A percentile compares a stretch with the other conserved stretches of the same genome.
Conservation (phyloP, 2,797 vertebrate species). For the Natrix natrix region DNA sequence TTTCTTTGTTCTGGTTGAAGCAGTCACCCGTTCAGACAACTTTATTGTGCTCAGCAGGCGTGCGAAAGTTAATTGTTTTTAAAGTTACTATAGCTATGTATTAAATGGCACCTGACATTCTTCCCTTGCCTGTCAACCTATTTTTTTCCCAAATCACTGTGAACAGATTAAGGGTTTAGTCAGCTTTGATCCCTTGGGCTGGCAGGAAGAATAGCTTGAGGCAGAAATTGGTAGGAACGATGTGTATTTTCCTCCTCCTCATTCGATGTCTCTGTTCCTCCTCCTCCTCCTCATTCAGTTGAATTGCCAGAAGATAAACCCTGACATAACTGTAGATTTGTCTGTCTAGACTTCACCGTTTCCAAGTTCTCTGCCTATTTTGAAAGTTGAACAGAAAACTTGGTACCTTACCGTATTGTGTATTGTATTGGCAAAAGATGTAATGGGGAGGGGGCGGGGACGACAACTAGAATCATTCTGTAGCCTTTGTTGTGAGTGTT, state of each 20-base stretch:
- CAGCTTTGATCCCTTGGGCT: background rate
- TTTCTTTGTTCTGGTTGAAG: constrained; percentile 19
- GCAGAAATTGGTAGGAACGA: background rate
- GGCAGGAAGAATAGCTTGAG: background rate
- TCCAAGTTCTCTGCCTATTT: constrained; percentile 27
- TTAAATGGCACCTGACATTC: background rate
- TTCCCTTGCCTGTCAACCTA: background rate
- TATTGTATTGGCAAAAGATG: constrained; percentile 9
- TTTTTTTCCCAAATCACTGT: background rate
- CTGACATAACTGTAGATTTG: constrained; percentile 17
- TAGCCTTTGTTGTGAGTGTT: constrained; percentile 5
- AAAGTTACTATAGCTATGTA: background rate
- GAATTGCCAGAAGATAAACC: constrained; percentile 6
- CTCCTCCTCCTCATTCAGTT: background rate
- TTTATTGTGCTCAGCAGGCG: constrained; percentile 9
- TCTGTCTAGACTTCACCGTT: background rate
- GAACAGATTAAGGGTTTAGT: constrained; percentile 5
- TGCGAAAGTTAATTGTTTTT: background rate
- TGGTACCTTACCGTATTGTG: background rate
- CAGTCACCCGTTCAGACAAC: constrained; percentile 16
- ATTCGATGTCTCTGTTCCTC: background rate
- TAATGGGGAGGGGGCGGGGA: background rate
- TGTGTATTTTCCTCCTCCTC: background rate
- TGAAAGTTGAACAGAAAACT: background rate
- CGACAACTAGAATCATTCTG: background rate